A percentile compares a stretch with the other conserved stretches of the same genome.
These are phyloP conservation scores for Elysia chlorotica DNA, from an alignment of 1,140 invertebrate species.

Conservation along the genomic window DNA sequence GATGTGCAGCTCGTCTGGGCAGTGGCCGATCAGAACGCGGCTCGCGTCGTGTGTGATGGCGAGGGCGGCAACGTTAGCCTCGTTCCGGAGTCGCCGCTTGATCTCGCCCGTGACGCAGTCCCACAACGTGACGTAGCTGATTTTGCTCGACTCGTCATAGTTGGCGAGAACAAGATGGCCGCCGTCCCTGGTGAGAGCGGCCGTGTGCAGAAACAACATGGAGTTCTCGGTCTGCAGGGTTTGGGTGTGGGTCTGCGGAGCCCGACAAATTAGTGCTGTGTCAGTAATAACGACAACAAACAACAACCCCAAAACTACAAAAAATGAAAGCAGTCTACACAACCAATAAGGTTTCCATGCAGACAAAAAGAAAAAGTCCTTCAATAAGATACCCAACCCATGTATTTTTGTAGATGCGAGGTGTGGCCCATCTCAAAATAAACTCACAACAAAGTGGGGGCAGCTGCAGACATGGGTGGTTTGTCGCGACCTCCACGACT, in stretches of 20 bases:
- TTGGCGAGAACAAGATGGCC: constrained; percentile 55
- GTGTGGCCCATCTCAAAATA: no score
- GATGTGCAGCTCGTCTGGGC: constrained; percentile 51
- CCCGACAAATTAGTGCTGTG: no score
- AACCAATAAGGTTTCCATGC: no score
- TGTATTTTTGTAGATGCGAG: no score
- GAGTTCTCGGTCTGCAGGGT: constrained; percentile 53
- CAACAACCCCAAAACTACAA: no score
- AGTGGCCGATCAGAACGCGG: constrained; percentile 53
- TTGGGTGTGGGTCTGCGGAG: constrained; percentile 42
- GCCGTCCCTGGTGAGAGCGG: constrained; percentile 51
- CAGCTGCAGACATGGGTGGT: no score
- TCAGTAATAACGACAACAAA: no score
- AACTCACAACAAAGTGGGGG: no score
- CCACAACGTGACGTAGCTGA: constrained; percentile 60
- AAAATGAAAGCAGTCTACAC: no score
- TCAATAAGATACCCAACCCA: no score
- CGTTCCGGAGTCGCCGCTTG: constrained; percentile 53
- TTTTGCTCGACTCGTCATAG: constrained; percentile 58
- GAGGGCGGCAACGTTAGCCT: constrained; percentile 53
- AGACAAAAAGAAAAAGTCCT: no score
- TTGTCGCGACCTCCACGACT: no score
- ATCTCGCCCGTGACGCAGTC: constrained; percentile 49
- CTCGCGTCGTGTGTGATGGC: constrained; percentile 51
- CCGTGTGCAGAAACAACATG: constrained; percentile 54